Evolutionary conservation across 2,888 invertebrate genomes (phyloP), one percentile per base, ranked within the genome.

Genomic region (Ischnus inquisitorius): DNA sequence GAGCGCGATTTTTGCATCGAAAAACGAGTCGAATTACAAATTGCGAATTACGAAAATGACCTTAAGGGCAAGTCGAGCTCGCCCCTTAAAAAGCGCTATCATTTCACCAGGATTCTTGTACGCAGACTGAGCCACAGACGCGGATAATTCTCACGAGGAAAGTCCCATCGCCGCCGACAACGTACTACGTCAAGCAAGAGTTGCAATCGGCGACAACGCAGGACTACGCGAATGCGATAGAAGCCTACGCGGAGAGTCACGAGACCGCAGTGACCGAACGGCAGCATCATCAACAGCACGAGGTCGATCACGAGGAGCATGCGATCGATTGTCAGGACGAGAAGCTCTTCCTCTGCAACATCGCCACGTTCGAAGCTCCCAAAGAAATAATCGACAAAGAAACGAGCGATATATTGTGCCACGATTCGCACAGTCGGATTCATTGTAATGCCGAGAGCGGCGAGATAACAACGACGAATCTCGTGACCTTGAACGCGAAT

Each of bases 121-220:
- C 92, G 4, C 93, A 93, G 85, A 93, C 93, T 4, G 92, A 93
- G 41, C 77, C 89, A 0, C 88, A 92, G 78, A 87, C 88, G 5
- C 90, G 88, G 67, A 88, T 89, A 74, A 79, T 90, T n/a, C 83
- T 91, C 54, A 86, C 91, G 43, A 91, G 91, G 82, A 86, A 90
- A 62, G 80, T 86, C 48, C 79, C 88, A 14, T 86, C 83, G 41
- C 79, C 87, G 6, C 86, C 90, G 72, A 46, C 82, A 68, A 89
- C 90, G 8, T 93, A 93, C 80, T 92, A 91, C 86, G 89, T 91
- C 1, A 93, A 93, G 86, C 87, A 92, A 82, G 92, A 92, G 82
- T 84, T 91, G 82, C 90, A 89, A 46, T 74, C 87, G 69, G 84
- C 88, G 4, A 90, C 85, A 83, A 82, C 69, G 67, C 84, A 85